Conservation (phyloP, 2,797 vertebrate species). For the Pteronotus mesoamericanus region DNA sequence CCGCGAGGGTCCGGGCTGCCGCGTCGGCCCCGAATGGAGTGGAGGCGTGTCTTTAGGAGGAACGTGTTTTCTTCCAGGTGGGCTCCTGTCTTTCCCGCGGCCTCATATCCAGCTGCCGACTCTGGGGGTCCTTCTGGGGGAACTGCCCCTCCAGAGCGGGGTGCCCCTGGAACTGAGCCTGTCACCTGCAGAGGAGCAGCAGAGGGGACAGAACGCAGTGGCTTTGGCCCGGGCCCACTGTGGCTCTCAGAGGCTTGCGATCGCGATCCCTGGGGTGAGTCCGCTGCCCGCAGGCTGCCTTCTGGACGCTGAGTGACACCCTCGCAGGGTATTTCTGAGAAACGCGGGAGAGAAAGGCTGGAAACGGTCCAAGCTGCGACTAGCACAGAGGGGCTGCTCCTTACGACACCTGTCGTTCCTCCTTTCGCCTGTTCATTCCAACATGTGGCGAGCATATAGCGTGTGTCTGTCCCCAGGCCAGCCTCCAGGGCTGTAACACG, state of each 20-base stretch:
- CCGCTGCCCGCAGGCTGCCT: too few species aligned
- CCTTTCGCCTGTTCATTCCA: too few species aligned
- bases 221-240: rapidly evolving
- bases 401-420: not conserved
- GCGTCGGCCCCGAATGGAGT: not conserved
- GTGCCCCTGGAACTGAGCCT: rapidly evolving
- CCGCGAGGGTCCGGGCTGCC: not conserved
- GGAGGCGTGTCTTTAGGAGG: not conserved
- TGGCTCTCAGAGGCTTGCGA: not conserved
- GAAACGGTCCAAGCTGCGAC: not conserved
- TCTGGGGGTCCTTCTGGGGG: not conserved
- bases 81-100: not conserved
- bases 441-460: rapidly evolving
- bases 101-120: rapidly evolving
- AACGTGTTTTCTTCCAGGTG: too few species aligned
- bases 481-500: not conserved
- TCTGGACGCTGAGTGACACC: not conserved
- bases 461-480: rapidly evolving
- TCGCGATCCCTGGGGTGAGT: not conserved
- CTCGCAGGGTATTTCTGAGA: not conserved
- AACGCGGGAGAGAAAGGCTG: not conserved
- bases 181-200: too few species aligned
- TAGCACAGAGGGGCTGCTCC: too few species aligned
- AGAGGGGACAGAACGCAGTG: rapidly evolving
- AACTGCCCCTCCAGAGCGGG: rapidly evolving